Conservation (phyloP, 2,113 vertebrate species). For the Pongo abelii region DNA sequence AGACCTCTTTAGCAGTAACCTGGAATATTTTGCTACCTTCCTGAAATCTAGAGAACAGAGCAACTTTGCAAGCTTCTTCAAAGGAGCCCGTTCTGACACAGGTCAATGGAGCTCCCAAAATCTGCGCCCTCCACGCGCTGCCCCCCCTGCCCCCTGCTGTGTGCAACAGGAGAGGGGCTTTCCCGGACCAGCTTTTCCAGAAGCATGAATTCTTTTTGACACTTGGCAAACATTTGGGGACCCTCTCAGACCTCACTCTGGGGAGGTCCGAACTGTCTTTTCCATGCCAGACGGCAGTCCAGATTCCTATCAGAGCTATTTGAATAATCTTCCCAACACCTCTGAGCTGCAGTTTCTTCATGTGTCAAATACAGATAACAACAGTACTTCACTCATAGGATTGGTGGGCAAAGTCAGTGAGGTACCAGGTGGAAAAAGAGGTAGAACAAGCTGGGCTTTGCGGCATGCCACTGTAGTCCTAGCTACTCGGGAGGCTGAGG, state of each 20-base stretch:
- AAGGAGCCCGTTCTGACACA: not conserved
- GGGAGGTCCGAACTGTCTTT: not conserved
- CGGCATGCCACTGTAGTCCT: not conserved
- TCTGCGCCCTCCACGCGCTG: not conserved
- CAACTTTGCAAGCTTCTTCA: not conserved
- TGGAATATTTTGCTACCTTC: not conserved
- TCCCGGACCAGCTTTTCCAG: not conserved
- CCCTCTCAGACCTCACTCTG: not conserved
- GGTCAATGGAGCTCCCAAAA: too few species aligned
- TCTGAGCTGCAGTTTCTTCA: not conserved
- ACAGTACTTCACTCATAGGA: rapidly evolving
- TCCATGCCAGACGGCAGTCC: not conserved
- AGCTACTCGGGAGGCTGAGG: not conserved
- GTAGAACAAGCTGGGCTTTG: too few species aligned
- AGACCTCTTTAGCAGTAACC: not conserved
- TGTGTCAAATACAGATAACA: not conserved
- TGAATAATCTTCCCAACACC: not conserved
- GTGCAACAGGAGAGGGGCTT: too few species aligned
- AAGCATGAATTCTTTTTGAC: not conserved
- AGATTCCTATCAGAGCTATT: not conserved
- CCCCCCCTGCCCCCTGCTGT: rapidly evolving
- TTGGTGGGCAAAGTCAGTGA: not conserved
- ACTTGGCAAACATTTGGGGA: not conserved
- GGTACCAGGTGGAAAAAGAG: not conserved
- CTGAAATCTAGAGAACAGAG: not conserved